These are phyloP conservation scores for Pyxicephalus adspersus DNA, from an alignment of 2,113 vertebrate genomes.

Conservation along the genomic window DNA sequence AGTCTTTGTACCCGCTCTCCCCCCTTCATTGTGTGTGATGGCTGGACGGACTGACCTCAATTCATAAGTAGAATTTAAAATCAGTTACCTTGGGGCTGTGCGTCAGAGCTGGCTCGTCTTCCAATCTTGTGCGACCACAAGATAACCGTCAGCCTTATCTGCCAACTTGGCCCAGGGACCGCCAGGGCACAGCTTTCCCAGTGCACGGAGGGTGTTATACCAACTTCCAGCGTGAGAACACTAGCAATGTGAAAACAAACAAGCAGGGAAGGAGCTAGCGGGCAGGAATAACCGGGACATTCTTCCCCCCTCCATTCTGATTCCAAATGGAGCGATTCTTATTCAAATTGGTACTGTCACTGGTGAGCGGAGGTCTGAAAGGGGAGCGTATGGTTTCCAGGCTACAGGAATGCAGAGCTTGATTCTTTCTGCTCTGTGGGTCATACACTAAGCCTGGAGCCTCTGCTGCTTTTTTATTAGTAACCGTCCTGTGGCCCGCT, in stretches of 20 bases:
- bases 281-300: constrained; percentile 57
- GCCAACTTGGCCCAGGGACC: neutral
- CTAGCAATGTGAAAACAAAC: constrained; percentile 54
- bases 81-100: constrained; percentile 27
- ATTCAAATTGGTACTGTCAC: constrained; percentile 69
- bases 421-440: constrained; percentile 70
- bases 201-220: constrained; percentile 12
- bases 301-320: constrained; percentile 57
- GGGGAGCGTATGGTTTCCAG: constrained; percentile 68
- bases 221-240: constrained; percentile 50
- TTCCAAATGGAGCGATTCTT: constrained; percentile 63
- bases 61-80: neutral
- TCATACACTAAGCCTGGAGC: constrained; percentile 50
- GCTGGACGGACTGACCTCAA: neutral
- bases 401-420: constrained; percentile 72
- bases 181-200: neutral
- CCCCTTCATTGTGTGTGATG: neutral
- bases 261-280: constrained; percentile 53
- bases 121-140: neutral
- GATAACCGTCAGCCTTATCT: constrained; percentile 29
- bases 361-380: constrained; percentile 65
- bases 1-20: neutral
- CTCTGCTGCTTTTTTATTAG: constrained; percentile 28
- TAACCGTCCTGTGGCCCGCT: neutral
- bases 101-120: constrained; percentile 1